Evolutionary conservation across 2,888 invertebrate species (phyloP).

Genomic region (Megastigmus dorsalis): DNA sequence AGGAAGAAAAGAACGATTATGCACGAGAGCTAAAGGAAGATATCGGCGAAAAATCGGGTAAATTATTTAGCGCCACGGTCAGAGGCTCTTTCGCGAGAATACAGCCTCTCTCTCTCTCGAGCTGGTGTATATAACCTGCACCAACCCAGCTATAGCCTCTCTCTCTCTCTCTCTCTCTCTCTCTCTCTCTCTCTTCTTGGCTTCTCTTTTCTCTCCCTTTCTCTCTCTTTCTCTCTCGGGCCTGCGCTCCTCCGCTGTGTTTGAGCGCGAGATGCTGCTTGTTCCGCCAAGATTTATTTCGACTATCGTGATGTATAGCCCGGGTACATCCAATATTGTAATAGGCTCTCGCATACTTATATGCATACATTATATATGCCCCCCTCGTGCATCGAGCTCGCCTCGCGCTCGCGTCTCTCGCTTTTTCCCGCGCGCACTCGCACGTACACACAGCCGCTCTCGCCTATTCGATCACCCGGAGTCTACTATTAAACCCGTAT

Average conservation of each 20-base stretch:
- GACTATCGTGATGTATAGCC: slow-evolving; percentile 72
- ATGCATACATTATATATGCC: slow-evolving; percentile 58
- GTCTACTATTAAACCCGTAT: background rate
- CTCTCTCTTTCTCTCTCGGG: background rate
- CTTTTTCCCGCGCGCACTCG: background rate
- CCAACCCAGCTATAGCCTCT: too few species aligned
- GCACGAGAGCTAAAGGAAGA: background rate
- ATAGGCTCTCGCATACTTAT: slow-evolving; percentile 67
- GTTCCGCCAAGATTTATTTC: slow-evolving; percentile 72
- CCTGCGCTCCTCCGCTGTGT: slow-evolving; percentile 10
- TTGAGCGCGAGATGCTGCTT: slow-evolving; percentile 65
- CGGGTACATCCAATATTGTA: slow-evolving; percentile 72
- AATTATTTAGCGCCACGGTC: slow-evolving; percentile 60
- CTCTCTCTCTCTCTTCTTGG: background rate
- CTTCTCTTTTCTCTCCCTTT: too few species aligned
- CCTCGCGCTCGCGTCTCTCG: slow-evolving; percentile 18
- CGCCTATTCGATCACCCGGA: slow-evolving; percentile 16
- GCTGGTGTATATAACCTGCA: too few species aligned
- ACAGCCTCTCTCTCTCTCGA: background rate
- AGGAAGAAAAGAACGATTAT: too few species aligned
- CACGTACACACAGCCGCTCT: background rate
- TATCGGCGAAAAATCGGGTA: slow-evolving; percentile 60
- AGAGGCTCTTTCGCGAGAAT: background rate
- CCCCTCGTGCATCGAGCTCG: background rate
- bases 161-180: background rate